Base-by-base conservation (phyloP, 2,888 invertebrate species). In the Lasioglossum figueresi region DNA sequence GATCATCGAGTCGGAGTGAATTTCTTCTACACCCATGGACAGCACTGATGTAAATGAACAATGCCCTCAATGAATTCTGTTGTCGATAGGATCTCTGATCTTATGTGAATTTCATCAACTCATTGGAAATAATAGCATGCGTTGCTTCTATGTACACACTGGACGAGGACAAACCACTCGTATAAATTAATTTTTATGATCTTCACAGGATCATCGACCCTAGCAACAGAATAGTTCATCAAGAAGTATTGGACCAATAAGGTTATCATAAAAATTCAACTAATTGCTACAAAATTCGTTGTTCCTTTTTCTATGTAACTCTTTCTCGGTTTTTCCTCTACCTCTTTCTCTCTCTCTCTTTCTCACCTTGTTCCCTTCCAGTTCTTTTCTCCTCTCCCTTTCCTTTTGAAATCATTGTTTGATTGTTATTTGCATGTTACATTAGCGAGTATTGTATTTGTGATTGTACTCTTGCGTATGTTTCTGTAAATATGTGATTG, bases 271-370 rank as follows among this genome's bases (percentile, higher is more conserved):
- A 82, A 82, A 86, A 82, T 80, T 43, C 70, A 80, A 85, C 79
- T 85, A 82, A 82, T 82, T 56, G 52, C 86, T 87, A 87, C 85
- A 81, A 87, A 87, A 87, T 87, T 87, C 87, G 87, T 87, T 87
- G 87, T 87, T 85, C 76, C 87, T 83, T 83, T 76, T 80, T 85
- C 74, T 81, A 79, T 23, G 72, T 56, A 72, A 56, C 74, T 75
- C 40, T 75, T 45, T 70, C 75, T 80, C 63, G 63, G 68, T 59
- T n/a, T 68, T 23, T 23, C 37, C 70, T 40, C 40, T 77, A 40
- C 31, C 37, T 40, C 31, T 40, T 31, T 31, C 52, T 34, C 34
- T n/a, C 63, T 37, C 8, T 56, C 31, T 73, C 79, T n/a, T 52
- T 71, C 14, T 56, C 56, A 71, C 31, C 43, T 45, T 34, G 27